A percentile compares a stretch with the other conserved stretches of the same genome.
Evolutionary conservation across 1,140 invertebrate genomes (phyloP).

Genomic region (Diachasmimorpha longicaudata): DNA sequence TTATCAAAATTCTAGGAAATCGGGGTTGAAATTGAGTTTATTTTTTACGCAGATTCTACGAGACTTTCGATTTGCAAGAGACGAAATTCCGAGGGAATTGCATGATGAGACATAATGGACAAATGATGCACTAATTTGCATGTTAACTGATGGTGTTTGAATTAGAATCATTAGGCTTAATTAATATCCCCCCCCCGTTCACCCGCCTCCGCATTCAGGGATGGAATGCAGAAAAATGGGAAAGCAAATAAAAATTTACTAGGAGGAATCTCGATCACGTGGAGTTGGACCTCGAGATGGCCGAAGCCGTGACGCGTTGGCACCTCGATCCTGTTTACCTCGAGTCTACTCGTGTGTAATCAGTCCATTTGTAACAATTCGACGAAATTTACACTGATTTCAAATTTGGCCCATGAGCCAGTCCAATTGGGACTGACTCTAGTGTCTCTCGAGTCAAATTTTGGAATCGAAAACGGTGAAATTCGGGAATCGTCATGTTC

Average conservation of each 20-base stretch:
- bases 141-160: background rate
- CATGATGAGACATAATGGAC: too few relatives aligned
- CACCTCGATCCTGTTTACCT: slow-evolving; percentile 18
- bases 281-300: slow-evolving; percentile 1
- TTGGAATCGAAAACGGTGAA: too few relatives aligned
- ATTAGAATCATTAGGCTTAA: background rate
- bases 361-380: slow-evolving; percentile 15
- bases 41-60: too few relatives aligned
- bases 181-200: background rate
- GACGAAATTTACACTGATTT: background rate
- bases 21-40: too few relatives aligned
- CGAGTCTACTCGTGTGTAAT: slow-evolving; percentile 5
- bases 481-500: too few relatives aligned
- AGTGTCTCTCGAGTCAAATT: too few relatives aligned
- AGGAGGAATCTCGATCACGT: slow-evolving; percentile 8
- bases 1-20: too few relatives aligned
- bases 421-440: too few relatives aligned
- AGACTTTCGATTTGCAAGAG: too few relatives aligned
- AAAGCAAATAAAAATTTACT: background rate
- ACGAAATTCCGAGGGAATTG: too few relatives aligned
- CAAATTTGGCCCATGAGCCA: background rate
- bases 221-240: background rate
- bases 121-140: background rate
- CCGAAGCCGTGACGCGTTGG: slow-evolving; percentile 7
- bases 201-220: background rate